Base-by-base conservation (phyloP, 1,140 invertebrate species). In the Calephelis nemesis region DNA sequence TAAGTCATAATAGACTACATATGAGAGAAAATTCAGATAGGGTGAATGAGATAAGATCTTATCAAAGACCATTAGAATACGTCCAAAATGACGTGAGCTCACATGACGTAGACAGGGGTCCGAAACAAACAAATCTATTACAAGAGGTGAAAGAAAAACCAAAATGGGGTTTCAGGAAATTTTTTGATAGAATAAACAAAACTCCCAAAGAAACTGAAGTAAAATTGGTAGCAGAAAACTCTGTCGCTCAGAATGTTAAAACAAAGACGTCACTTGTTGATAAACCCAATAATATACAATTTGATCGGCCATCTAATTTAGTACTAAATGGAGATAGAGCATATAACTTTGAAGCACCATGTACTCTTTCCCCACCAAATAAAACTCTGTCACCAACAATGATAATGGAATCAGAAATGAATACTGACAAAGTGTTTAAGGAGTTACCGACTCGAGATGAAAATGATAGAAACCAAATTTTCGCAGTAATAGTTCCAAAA, bases 81-180 rank as follows among this genome's bases (percentile, higher is more conserved):
- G 92, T 96, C 0, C 96, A 95, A 77, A 97, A 97, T 79, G 95
- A 95, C 13, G 95, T 96, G n/a, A 94, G 93, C 67, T 85, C 94
- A 68, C 93, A 94, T 69, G 94, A 94, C 11, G 94, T 94, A 69
- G 90, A 87, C 3, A 76, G 83, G 67, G 78, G 73, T 2, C 85
- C 83, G 0, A 91, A 92, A 74, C 77, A 88, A 62, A 92, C 88
- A 0, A 92, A 92, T 68, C 58, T 92, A 3, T 73, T 84, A 5
- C 83, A 86, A 69, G 87, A 91, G 13, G 70, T 82, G 0, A 92
- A 84, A 77, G 90, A 92, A 45, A 89, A 90, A 75, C 81, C 84
- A 0, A 89, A 85, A 77, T 92, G 88, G 86, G 86, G 86, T 4
- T 82, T 92, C 7, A 74, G 76, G 47, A 88, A 76, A 63, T 90